These are phyloP conservation scores for Platyura marginata DNA, from an alignment of 1,140 invertebrate species.

Conservation along the genomic window DNA sequence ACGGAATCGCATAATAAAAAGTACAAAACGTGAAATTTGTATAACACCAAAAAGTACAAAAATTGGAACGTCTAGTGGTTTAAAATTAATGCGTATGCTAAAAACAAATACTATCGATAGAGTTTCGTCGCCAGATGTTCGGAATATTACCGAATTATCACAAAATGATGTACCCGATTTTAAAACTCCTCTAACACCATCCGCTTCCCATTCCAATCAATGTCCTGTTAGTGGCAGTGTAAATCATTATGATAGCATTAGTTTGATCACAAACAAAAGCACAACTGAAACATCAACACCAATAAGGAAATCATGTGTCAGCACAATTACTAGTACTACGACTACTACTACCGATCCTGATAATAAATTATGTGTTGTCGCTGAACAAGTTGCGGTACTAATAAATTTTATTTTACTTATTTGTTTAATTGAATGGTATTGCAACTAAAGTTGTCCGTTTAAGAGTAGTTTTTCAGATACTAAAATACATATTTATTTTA, in stretches of 20 bases:
- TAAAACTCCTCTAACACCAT: neutral
- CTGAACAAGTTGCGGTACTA: constrained; percentile 1
- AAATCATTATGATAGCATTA: neutral
- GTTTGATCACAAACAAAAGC: neutral
- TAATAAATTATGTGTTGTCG: constrained; percentile 1
- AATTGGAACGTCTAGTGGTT: too few species aligned
- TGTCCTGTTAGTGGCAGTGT: too few species aligned
- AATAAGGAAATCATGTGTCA: neutral
- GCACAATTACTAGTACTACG: neutral
- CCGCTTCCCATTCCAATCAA: neutral
- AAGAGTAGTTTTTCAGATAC: too few species aligned
- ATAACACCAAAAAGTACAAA: constrained; percentile 3
- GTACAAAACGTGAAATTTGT: neutral
- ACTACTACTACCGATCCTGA: constrained; percentile 1
- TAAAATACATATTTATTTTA: too few species aligned
- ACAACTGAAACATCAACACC: neutral
- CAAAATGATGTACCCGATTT: neutral
- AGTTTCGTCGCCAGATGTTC: too few species aligned
- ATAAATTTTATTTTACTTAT: neutral
- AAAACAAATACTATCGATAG: too few species aligned
- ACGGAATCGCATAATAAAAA: constrained; percentile 10
- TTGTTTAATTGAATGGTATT: neutral
- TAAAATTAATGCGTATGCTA: too few species aligned
- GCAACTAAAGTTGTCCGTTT: too few species aligned
- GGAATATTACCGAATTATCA: too few species aligned